Conservation (phyloP, 2,113 vertebrate species). For the Chloebia gouldiae region DNA sequence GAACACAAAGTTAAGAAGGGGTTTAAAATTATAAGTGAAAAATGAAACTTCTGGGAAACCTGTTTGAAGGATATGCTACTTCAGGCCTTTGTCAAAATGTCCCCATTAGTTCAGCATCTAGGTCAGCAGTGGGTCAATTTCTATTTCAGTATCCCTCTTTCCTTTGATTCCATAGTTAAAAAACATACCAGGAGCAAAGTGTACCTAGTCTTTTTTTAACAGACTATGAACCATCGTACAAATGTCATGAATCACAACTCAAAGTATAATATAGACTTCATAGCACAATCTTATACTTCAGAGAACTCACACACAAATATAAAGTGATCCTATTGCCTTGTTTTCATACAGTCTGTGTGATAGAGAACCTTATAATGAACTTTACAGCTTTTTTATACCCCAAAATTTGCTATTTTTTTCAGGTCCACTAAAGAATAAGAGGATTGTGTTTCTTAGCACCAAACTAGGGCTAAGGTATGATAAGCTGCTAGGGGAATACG, state of each 20-base stretch:
- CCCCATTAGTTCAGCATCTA: neutral
- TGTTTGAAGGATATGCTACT: neutral
- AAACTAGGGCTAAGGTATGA: neutral
- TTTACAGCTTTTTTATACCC: neutral
- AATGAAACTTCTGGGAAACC: neutral
- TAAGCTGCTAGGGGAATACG: neutral
- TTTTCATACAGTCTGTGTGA: neutral
- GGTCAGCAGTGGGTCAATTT: neutral
- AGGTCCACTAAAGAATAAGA: slow-evolving; percentile 13
- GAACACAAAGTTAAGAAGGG: neutral
- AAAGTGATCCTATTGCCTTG: neutral
- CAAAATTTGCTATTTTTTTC: neutral
- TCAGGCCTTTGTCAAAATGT: neutral
- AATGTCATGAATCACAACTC: neutral
- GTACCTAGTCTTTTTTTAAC: neutral
- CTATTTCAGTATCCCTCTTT: neutral
- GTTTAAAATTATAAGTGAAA: neutral
- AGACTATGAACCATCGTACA: neutral
- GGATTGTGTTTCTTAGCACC: slow-evolving; percentile 24
- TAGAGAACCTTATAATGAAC: neutral
- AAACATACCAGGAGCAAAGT: neutral
- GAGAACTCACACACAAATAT: neutral
- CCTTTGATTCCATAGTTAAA: neutral
- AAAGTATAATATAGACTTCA: neutral
- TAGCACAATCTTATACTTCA: neutral